Conservation (phyloP, 1,140 invertebrate species). For the Hestina assimilis region DNA sequence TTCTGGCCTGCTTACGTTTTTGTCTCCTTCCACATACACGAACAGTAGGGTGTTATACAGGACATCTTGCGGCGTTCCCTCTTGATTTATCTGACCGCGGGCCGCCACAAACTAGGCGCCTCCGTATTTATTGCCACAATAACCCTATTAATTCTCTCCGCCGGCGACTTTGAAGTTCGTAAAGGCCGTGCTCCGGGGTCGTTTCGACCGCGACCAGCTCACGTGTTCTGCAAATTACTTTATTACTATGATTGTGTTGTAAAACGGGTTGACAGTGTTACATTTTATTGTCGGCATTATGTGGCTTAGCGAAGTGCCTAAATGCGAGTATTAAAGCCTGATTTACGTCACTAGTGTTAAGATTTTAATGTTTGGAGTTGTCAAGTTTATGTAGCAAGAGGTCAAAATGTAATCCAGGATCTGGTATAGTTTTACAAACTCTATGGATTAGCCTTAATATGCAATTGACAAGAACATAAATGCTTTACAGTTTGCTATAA, state of each 20-base stretch:
- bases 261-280: constrained; percentile 22
- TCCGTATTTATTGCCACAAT: constrained; percentile 73
- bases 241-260: constrained; percentile 31
- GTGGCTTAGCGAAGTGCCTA: constrained; percentile 20
- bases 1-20: constrained; percentile 7
- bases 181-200: constrained; percentile 25
- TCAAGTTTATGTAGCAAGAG: constrained; percentile 2
- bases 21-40: constrained; percentile 14
- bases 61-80: constrained; percentile 63
- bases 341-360: constrained; percentile 12
- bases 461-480: no score
- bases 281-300: constrained; percentile 27
- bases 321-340: constrained; percentile 13
- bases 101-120: constrained; percentile 63
- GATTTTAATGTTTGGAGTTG: constrained; percentile 15
- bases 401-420: constrained; percentile 8
- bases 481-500: neutral
- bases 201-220: constrained; percentile 37
- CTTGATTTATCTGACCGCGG: constrained; percentile 70
- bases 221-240: constrained; percentile 40
- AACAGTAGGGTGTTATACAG: constrained; percentile 40
- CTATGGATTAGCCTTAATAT: no score
- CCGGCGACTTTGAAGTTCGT: constrained; percentile 47
- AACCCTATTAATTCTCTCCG: constrained; percentile 72
- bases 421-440: neutral